phyloP scores from a whole-genome alignment of 2,888 invertebrate genomes.

The Zonitis immaculata region DNA sequence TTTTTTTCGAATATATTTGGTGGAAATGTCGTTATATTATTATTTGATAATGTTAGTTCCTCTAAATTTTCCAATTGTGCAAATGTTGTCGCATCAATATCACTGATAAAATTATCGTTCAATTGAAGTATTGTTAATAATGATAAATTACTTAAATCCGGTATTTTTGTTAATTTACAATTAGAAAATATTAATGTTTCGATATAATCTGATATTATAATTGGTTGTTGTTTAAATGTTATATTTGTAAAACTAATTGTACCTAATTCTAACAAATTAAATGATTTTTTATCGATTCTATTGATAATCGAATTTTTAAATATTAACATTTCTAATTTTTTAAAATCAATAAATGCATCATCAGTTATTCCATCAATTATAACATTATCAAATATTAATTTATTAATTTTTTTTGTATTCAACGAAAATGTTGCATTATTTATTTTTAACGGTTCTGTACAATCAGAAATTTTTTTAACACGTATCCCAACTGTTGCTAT shows the following conservation, averaged over 20 bases:
- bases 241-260: conserved; percentile 51
- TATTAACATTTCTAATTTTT: conserved; percentile 63
- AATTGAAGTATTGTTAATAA: conserved; percentile 60
- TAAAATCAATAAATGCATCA: conserved; percentile 65
- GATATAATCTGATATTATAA: conserved; percentile 31
- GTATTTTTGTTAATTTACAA: conserved; percentile 63
- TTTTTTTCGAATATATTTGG: conserved; percentile 63
- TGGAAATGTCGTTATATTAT: conserved; percentile 61
- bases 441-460: conserved; percentile 29
- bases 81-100: conserved; percentile 59
- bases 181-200: conserved; percentile 69
- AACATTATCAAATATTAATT: conserved; percentile 31
- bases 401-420: conserved; percentile 24
- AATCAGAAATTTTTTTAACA: conserved; percentile 25
- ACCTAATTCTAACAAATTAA: conserved; percentile 54
- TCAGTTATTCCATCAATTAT: conserved; percentile 62
- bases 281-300: conserved; percentile 64
- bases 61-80: conserved; percentile 60
- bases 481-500: conserved; percentile 7
- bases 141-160: conserved; percentile 47
- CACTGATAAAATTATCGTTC: conserved; percentile 61
- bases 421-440: conserved; percentile 27
- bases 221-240: conserved; percentile 30
- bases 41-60: conserved; percentile 69
- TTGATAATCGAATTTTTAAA: conserved; percentile 65